Base-by-base conservation (phyloP, 1,140 invertebrate species). In the Euwallacea fornicatus region DNA sequence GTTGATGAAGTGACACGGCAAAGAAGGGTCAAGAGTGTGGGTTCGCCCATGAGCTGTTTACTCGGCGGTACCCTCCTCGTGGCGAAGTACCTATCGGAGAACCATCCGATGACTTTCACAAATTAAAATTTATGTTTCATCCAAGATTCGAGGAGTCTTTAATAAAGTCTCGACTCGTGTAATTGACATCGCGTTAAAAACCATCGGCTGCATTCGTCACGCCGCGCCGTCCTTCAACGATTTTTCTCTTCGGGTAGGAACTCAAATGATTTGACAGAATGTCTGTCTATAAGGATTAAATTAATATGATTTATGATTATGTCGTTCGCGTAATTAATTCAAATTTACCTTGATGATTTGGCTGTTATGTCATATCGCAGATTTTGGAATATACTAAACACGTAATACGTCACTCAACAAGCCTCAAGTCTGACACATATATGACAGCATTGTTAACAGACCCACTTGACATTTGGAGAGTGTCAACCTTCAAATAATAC, bases 101-200 rank as follows among this genome's bases (percentile, higher is more conserved):
- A 53, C 50, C 10, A n/a, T 58, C 21, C 55, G 61, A 71, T 71
- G 69, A 71, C 69, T 71, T 71, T 71, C 69, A 71, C 62, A 71
- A 71, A 71, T 71, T 71, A 71, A 71, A 71, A 71, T 65, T 66
- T 71, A 65, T 66, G 61, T 65, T 65, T 71, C 69, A 61, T 71
- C 55, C 53, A 33, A 71, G 21, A 46, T 66, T 66, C 64, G 53
- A 66, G 61, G 63, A 69, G 67, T 62, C 67, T 69, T 50, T 69
- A 58, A 58, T n/a, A 58, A 58, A 58, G 55, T 58, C 55, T 58
- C 55, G 55, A 58, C n/a, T 58, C 55, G 55, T 58, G 55, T 58
- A 69, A 71, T 71, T 71, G 69, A 71, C 69, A 50, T 58, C 42
- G 54, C 21, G 8, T 71, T 64, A 71, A 71, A 71, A 50, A 50